Percentiles rank a stretch among this genome's conserved stretches.
Conservation (phyloP, 2,888 invertebrate genomes). For the Folsomia manolachei region DNA sequence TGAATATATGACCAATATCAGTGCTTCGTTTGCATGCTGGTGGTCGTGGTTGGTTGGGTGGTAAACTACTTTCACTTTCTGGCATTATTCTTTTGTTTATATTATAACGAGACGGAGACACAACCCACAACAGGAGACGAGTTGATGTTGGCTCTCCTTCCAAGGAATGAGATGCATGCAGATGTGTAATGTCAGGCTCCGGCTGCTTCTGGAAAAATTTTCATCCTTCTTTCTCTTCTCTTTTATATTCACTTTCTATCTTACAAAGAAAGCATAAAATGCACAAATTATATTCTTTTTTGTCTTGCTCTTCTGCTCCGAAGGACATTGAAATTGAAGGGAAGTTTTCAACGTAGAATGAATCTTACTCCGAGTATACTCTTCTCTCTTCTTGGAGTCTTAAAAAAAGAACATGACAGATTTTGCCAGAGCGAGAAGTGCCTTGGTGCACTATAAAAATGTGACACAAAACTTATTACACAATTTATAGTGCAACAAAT, state of each 20-base stretch:
- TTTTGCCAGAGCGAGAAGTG: too few relatives aligned
- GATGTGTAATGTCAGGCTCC: background rate
- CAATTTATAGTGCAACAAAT: background rate
- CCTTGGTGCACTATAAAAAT: background rate
- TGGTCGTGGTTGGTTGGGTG: background rate
- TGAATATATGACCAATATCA: background rate
- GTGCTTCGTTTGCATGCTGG: background rate
- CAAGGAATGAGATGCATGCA: background rate
- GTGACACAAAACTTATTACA: background rate
- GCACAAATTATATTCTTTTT: conserved; percentile 15
- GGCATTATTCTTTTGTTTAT: background rate
- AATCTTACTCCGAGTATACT: background rate
- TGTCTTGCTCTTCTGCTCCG: background rate
- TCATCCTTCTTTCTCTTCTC: background rate
- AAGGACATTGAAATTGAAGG: background rate
- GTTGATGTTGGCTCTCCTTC: too few relatives aligned
- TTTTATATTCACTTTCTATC: conserved; percentile 20
- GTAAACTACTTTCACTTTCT: background rate
- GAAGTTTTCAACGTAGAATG: background rate
- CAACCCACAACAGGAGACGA: too few relatives aligned
- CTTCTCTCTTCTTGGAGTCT: background rate
- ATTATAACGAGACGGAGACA: too few relatives aligned
- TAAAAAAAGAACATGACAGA: background rate
- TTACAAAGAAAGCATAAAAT: conserved; percentile 7
- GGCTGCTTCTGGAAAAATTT: background rate